Conservation (phyloP, 2,888 invertebrate genomes). For the Drosophila rubida region DNA sequence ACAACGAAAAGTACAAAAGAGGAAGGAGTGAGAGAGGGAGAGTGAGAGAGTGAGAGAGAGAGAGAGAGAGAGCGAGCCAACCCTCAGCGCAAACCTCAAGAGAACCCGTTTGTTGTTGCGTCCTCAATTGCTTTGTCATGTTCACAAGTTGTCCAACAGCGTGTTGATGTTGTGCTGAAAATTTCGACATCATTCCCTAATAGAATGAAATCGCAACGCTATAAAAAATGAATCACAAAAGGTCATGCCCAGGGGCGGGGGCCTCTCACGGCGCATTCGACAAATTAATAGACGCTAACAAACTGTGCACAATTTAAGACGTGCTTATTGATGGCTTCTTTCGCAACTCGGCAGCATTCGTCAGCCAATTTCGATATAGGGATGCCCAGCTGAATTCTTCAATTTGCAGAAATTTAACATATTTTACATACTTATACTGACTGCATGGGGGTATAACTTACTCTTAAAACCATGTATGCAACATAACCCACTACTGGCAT, state of each 20-base stretch:
- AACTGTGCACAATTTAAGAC: conserved; percentile 14
- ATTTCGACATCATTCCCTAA: conserved; percentile 62
- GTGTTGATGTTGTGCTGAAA: conserved; percentile 80
- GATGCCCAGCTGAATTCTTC: too few species aligned
- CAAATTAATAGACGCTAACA: conserved; percentile 2
- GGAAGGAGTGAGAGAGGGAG: too few species aligned
- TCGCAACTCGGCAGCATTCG: too few species aligned
- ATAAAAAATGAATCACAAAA: conserved; percentile 36
- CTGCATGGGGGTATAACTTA: too few species aligned
- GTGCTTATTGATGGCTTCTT: not conserved
- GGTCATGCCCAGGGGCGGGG: conserved; percentile 35
- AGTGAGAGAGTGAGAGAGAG: too few species aligned
- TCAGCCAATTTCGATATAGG: too few species aligned
- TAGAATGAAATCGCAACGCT: conserved; percentile 65
- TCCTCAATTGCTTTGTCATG: conserved; percentile 81
- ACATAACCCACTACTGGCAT: too few species aligned
- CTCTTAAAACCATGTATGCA: too few species aligned
- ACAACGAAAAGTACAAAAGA: not conserved
- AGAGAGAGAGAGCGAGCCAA: not conserved
- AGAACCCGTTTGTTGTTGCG: conserved; percentile 15
- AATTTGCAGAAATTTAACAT: too few species aligned
- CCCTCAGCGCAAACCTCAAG: not conserved
- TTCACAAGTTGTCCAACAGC: conserved; percentile 81
- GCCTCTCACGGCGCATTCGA: not conserved
- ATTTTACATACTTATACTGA: too few species aligned